Base-by-base conservation (phyloP, 2,888 invertebrate species). In the Sceliomorpha sp. region DNA sequence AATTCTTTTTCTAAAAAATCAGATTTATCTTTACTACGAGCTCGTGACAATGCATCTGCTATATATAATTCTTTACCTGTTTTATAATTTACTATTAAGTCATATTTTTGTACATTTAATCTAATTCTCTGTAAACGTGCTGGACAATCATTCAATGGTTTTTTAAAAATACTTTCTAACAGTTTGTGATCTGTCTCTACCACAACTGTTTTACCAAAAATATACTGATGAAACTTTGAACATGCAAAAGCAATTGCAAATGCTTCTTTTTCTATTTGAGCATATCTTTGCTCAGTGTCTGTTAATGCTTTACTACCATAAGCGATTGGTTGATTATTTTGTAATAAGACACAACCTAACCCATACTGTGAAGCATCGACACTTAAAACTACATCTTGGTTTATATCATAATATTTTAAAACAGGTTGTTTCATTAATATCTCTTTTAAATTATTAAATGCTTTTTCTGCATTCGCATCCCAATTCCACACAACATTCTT, bases 241-340 rank as follows among this genome's bases (percentile, higher is more conserved):
- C 79, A 79, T 6, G 70, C 81, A 70, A 83, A 82, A 4, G 60
- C 59, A 32, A 84, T 80, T 1, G 84, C 83, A 32, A 82, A 45
- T 9, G 78, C 67, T 58, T 85, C 83, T 66, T 83, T 82, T 45
- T 84, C 83, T 5, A 83, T 82, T 55, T 81, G 80, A 5, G 20
- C 20, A 20, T 20, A 20, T 20, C 20, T 10, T 78, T 73, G 66
- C 79, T 34, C 34, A 4, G 70, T 70, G 10, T 55, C 9, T 4
- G 77, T 78, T 17, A 83, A 42, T 0, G 80, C 63, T 20, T 66
- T 77, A 26, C 83, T 82, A 7, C 82, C 85, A 72, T 82, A 87
- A 7, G 77, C 79, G 9, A 84, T 70, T 3, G 84, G 83, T 45
- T 79, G 72, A 8, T 75, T 74, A 17, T 85, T 73, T 70, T 85